Evolutionary conservation across 64 coral and sea anemone species (phyloP).

Genomic region (Montipora efflorescens): DNA sequence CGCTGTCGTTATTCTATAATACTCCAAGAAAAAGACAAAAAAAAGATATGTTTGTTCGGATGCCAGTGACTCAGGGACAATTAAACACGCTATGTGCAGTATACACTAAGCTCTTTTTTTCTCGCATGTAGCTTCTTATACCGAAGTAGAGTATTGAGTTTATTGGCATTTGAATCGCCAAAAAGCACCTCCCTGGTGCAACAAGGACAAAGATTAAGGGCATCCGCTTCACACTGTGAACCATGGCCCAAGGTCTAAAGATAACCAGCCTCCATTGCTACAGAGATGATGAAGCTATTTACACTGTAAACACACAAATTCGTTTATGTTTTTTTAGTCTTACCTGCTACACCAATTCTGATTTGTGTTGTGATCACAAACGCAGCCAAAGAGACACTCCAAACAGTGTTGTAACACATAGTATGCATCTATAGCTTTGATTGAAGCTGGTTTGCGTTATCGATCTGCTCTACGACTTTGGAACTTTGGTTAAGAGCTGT

Average conservation of each 20-base stretch:
- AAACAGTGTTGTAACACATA: slow-evolving; percentile 20
- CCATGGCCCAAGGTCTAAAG: slow-evolving; percentile 33
- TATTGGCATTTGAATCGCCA: slow-evolving; percentile 40
- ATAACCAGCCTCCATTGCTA: slow-evolving; percentile 1
- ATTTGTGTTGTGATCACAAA: slow-evolving; percentile 2
- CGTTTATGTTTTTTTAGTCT: not conserved
- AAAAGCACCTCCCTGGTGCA: slow-evolving; percentile 25
- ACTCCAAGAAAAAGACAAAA: too few relatives aligned
- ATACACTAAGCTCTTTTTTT: slow-evolving; percentile 3
- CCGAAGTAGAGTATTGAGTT: not conserved
- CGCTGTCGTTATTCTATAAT: too few relatives aligned
- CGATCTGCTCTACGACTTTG: not conserved
- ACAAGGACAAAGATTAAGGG: slow-evolving; percentile 32
- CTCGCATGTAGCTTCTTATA: not conserved
- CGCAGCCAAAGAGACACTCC: slow-evolving; percentile 2
- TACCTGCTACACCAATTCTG: slow-evolving; percentile 22
- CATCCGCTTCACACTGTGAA: slow-evolving; percentile 41
- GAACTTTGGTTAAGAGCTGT: not conserved
- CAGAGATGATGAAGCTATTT: slow-evolving; percentile 7
- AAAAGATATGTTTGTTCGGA: too few relatives aligned
- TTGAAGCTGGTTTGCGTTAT: not conserved
- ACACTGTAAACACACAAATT: not conserved
- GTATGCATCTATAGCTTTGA: not conserved
- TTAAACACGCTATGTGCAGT: not conserved
- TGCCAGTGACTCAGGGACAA: not conserved